Conservation (phyloP, 2,113 vertebrate genomes). For the Thunnus thynnus region DNA sequence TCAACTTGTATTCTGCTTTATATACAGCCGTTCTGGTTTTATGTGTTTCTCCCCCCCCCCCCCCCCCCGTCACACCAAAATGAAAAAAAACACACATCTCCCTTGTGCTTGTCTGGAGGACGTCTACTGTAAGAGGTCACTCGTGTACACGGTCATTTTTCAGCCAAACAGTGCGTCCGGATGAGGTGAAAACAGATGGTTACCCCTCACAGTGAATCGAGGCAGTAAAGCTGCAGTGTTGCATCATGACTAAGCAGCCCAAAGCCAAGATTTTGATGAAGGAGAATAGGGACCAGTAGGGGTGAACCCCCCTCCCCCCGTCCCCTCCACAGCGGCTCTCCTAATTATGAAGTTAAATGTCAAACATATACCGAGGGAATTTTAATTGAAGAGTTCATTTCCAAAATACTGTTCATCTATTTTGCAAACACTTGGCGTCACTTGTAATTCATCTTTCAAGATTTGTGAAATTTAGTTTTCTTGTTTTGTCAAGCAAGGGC, state of each 20-base stretch:
- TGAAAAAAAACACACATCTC: neutral
- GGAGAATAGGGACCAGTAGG: neutral
- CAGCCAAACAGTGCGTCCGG: slow-evolving; percentile 14
- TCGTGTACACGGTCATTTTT: slow-evolving; percentile 42
- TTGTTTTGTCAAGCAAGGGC: slow-evolving; percentile 37
- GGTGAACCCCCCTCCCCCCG: neutral
- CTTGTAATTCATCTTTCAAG: slow-evolving; percentile 9
- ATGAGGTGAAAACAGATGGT: slow-evolving; percentile 72
- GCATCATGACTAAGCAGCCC: slow-evolving; percentile 59
- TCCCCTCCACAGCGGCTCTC: slow-evolving; percentile 1
- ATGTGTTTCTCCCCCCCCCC: neutral
- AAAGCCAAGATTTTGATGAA: slow-evolving; percentile 28
- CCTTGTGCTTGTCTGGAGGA: slow-evolving; percentile 55
- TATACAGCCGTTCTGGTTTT: neutral
- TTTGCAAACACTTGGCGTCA: slow-evolving; percentile 64
- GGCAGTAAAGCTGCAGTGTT: slow-evolving; percentile 40
- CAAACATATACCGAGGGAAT: slow-evolving; percentile 34
- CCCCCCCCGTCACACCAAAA: neutral
- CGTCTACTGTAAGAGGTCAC: slow-evolving; percentile 44
- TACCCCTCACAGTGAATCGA: slow-evolving; percentile 40
- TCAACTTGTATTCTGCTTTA: slow-evolving; percentile 43
- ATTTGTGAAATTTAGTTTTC: neutral
- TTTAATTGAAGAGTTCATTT: slow-evolving; percentile 50
- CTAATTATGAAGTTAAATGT: slow-evolving; percentile 64
- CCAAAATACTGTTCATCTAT: slow-evolving; percentile 50